Evolutionary conservation across 2,113 vertebrate species (phyloP).

Genomic region (Dipodomys spectabilis): DNA sequence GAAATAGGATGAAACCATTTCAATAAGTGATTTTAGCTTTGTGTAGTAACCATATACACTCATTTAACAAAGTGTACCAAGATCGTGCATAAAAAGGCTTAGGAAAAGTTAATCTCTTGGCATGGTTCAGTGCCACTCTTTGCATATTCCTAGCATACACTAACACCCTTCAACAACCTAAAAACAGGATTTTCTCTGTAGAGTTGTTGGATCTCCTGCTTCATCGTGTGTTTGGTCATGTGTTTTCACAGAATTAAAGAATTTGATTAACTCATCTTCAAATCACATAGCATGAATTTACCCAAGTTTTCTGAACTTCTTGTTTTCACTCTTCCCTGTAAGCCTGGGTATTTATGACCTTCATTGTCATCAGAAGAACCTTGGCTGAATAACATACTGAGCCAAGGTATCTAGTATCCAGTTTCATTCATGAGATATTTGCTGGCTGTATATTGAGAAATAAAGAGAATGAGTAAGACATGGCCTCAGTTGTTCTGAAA

Average conservation of each 20-base stretch:
- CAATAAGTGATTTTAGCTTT: background rate
- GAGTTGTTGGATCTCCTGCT: fast-evolving
- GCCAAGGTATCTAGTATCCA: background rate
- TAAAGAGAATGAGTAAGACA: fast-evolving
- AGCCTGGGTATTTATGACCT: background rate
- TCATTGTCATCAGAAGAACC: background rate
- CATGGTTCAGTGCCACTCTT: background rate
- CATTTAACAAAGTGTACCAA: no score
- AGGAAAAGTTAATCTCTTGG: background rate
- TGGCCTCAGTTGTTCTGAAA: background rate
- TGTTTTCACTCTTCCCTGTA: background rate
- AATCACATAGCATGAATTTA: background rate
- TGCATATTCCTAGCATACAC: no score
- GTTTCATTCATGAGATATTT: fast-evolving
- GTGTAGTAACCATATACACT: no score
- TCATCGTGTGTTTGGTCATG: background rate
- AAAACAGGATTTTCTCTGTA: fast-evolving
- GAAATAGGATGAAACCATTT: background rate
- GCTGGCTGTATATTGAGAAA: background rate
- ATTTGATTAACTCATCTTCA: background rate
- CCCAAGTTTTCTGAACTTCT: background rate
- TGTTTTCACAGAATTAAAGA: background rate
- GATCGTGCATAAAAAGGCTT: fast-evolving
- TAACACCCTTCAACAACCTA: fast-evolving
- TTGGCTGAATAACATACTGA: background rate